Evolutionary conservation across 1,140 invertebrate species (phyloP), one percentile per base, ranked within the genome.

Genomic region (Scaptomyza hsui): DNA sequence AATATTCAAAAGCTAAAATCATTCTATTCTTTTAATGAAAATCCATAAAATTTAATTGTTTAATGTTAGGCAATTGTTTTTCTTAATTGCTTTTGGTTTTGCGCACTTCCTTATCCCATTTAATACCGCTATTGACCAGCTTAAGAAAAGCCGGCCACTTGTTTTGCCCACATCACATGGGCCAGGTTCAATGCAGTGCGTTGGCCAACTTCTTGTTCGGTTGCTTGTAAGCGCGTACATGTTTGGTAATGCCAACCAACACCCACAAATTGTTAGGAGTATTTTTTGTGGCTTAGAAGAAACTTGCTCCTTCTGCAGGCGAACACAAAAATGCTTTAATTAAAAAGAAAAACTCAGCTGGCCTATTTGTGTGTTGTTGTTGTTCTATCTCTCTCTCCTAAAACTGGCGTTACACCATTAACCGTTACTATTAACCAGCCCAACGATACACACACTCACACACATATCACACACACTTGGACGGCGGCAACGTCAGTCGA

Each of bases 251-350:
- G 41, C 55, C 51, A 19, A 64, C 51, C 67, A 81, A 88, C 81
- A 88, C 81, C 81, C 82, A 88, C 81, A 62, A 88, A 37, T 51
- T 41, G 45, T 26, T 55, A 39, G 37, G 13, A 29, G 26, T 9
- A 9, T 24, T 49, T n/a, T n/a, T n/a, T n/a, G n/a, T 6, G 24
- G 26, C 26, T 29, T 26, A 53, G 75, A 68, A 70, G 16, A 47
- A 47, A 61, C 56, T 37, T 18, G 62, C 35, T 9, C n/a, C 26
- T 29, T 29, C 26, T 29, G 4, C n/a, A 45, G 60, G 10, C 39
- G 18, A 55, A 51, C 41, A 55, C 72, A 60, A 79, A 85, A 55
- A 83, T 85, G 81, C 81, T 85, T 85, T 85, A 85, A 85, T 85
- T 85, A 85, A 85, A 85, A 29, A 21, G n/a, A n/a, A 29, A 85